Conservation (phyloP, 1,140 invertebrate species). For the Arion vulgaris region DNA sequence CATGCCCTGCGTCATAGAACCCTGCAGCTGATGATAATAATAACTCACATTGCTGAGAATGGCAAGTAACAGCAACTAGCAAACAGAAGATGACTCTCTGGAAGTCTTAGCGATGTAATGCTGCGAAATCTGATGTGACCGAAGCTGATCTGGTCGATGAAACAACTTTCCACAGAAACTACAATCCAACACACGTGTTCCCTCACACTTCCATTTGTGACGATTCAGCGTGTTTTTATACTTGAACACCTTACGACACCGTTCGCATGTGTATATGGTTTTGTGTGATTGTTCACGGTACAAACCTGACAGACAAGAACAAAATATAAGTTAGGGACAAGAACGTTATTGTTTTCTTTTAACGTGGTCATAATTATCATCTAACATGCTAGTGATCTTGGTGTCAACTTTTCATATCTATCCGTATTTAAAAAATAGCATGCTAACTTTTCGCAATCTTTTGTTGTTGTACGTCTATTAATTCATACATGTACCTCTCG, state of each 20-base stretch:
- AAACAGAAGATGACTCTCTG: not conserved
- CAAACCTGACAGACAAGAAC: conserved; percentile 15
- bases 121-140: not conserved
- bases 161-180: conserved; percentile 38
- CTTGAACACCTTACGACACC: conserved; percentile 26
- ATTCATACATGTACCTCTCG: no score
- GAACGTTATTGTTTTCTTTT: no score
- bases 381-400: no score
- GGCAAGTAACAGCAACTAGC: not conserved
- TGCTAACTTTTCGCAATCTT: no score
- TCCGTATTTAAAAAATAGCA: no score
- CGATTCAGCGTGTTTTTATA: conserved; percentile 31
- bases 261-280: conserved; percentile 14
- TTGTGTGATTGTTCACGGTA: not conserved
- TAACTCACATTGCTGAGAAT: not conserved
- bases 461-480: no score
- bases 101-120: not conserved
- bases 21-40: no score
- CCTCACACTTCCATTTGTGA: conserved; percentile 42
- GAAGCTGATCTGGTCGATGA: conserved; percentile 36
- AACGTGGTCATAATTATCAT: no score
- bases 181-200: conserved; percentile 30
- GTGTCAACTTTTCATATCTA: no score
- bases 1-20: no score
- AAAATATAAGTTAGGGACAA: not conserved